phyloP scores from a whole-genome alignment of 2,113 vertebrate species.

The Albula goreensis region DNA sequence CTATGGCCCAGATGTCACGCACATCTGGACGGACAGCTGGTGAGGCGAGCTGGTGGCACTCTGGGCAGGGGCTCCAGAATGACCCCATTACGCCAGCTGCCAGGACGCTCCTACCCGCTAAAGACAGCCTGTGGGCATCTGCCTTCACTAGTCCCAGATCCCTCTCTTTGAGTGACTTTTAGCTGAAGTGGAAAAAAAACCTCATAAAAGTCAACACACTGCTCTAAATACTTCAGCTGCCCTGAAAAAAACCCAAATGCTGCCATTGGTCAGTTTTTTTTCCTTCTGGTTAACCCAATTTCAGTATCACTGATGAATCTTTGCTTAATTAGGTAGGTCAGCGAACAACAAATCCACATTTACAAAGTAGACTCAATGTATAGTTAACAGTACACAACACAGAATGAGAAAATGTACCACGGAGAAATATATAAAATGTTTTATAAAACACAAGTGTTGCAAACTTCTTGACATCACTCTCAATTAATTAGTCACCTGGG shows the following conservation, averaged over 20 bases:
- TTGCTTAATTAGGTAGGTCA: too few relatives aligned
- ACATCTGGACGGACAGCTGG: not conserved
- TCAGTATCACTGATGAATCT: not conserved
- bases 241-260: not conserved
- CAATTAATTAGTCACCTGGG: too few relatives aligned
- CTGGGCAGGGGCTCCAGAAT: not conserved
- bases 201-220: not conserved
- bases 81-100: not conserved
- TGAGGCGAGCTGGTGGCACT: not conserved
- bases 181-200: not conserved
- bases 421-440: too few relatives aligned
- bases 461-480: too few relatives aligned
- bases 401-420: too few relatives aligned
- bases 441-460: too few relatives aligned
- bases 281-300: not conserved
- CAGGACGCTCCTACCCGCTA: not conserved
- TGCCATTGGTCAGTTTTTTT: not conserved
- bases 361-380: too few relatives aligned
- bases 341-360: too few relatives aligned
- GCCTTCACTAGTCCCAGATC: not conserved
- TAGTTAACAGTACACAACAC: too few relatives aligned
- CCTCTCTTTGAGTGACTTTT: not conserved
- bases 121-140: not conserved
- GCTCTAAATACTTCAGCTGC: not conserved
- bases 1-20: not conserved